A percentile compares a stretch with the other conserved stretches of the same genome.
phyloP scores from a whole-genome alignment of 2,113 vertebrate species.

The Scartelaos histophorus region DNA sequence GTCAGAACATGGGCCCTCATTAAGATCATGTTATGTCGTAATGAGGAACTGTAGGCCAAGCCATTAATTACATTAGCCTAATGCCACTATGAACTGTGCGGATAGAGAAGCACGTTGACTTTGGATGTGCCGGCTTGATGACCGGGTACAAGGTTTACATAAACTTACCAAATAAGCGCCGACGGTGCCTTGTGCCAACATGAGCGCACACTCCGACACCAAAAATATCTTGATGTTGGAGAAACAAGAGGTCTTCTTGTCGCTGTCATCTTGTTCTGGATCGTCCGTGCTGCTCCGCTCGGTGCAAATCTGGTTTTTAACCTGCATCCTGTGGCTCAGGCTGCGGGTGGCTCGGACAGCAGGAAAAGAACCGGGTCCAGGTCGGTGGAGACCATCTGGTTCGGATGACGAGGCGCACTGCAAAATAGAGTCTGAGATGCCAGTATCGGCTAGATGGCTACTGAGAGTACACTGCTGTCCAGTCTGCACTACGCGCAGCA shows the following conservation, averaged over 20 bases:
- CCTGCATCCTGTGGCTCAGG: conserved; percentile 80
- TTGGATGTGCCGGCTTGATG: conserved; percentile 40
- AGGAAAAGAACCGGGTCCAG: conserved; percentile 52
- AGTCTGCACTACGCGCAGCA: conserved; percentile 59
- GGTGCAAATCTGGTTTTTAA: conserved; percentile 80
- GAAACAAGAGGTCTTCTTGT: conserved; percentile 88
- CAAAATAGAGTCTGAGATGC: conserved; percentile 40
- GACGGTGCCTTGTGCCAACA: conserved; percentile 93
- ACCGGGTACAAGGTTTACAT: conserved; percentile 14
- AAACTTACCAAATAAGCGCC: conserved; percentile 94
- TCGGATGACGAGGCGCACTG: conserved; percentile 45
- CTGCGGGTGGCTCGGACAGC: conserved; percentile 57
- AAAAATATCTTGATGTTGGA: conserved; percentile 93
- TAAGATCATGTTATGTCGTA: conserved; percentile 27
- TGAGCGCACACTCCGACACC: conserved; percentile 91
- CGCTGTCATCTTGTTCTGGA: conserved; percentile 81
- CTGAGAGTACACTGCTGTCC: conserved; percentile 47
- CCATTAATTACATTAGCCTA: conserved; percentile 21
- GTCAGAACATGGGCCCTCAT: conserved; percentile 14
- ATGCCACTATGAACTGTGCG: conserved; percentile 42
- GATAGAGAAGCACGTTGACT: conserved; percentile 22
- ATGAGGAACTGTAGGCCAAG: conserved; percentile 20
- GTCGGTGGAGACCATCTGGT: conserved; percentile 62
- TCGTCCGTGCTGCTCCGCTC: conserved; percentile 80
- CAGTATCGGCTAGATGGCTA: conserved; percentile 27